Evolutionary conservation across 2,113 vertebrate species (phyloP).

Genomic region (Natator depressus): DNA sequence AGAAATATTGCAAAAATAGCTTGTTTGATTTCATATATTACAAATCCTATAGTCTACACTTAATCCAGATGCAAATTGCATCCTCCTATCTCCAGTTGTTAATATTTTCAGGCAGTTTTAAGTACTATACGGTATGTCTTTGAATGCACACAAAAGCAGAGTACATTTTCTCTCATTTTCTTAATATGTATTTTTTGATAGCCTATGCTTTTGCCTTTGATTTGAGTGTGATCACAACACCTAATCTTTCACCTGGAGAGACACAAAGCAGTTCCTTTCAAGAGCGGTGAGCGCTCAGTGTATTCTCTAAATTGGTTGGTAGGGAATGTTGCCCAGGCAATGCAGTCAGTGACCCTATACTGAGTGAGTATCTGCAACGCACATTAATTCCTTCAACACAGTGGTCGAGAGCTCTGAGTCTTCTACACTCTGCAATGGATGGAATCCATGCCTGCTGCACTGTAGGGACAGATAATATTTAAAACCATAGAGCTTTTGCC

Average conservation of each 20-base stretch:
- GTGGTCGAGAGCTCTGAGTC: slow-evolving; percentile 27
- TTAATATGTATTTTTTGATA: slow-evolving; percentile 68
- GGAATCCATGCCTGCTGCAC: slow-evolving; percentile 27
- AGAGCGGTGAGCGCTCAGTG: slow-evolving; percentile 31
- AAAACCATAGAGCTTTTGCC: not conserved
- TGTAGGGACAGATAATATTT: slow-evolving; percentile 31
- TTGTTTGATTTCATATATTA: slow-evolving; percentile 8
- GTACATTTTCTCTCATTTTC: slow-evolving; percentile 34
- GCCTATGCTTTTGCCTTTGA: slow-evolving; percentile 59
- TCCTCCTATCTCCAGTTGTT: not conserved
- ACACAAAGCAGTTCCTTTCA: slow-evolving; percentile 35
- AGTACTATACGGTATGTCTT: not conserved
- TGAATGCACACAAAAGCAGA: not conserved
- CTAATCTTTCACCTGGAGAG: slow-evolving; percentile 60
- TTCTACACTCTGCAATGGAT: slow-evolving; percentile 33
- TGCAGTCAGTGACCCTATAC: slow-evolving; percentile 39
- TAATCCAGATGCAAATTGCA: slow-evolving; percentile 53
- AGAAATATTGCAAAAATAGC: not conserved
- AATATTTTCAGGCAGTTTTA: not conserved
- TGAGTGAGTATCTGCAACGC: slow-evolving; percentile 12
- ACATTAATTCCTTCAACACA: slow-evolving; percentile 10
- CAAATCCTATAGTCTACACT: slow-evolving; percentile 44
- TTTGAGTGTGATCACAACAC: slow-evolving; percentile 55
- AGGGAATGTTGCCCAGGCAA: slow-evolving; percentile 54
- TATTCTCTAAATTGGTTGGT: slow-evolving; percentile 31